phyloP scores from a whole-genome alignment of 2,797 vertebrate species.

The Alosa sapidissima region DNA sequence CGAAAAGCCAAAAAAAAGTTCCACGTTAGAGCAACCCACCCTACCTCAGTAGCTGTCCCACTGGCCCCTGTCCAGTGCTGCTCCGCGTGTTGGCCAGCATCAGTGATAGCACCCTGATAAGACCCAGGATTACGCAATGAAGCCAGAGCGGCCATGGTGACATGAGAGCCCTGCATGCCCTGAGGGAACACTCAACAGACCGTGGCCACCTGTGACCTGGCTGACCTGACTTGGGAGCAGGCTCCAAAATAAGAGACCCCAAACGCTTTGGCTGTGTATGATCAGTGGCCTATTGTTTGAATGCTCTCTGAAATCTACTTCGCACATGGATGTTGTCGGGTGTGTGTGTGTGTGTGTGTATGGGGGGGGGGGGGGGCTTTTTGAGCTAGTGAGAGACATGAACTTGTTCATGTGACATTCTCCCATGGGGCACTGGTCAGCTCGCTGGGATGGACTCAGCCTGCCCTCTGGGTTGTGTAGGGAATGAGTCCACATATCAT shows the following conservation, averaged over 20 bases:
- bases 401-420: not conserved
- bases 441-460: not conserved
- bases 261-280: not conserved
- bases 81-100: not conserved
- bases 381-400: not conserved
- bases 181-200: not conserved
- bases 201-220: not conserved
- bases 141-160: not conserved
- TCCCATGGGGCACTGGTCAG: not conserved
- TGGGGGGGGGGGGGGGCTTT: not conserved
- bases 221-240: not conserved
- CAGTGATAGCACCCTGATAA: not conserved
- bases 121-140: conserved; percentile 1
- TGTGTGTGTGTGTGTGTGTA: too few relatives aligned
- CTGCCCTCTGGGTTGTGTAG: not conserved
- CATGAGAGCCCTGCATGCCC: not conserved
- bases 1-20: too few relatives aligned
- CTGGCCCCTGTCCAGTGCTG: conserved; percentile 12
- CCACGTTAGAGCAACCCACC: too few relatives aligned
- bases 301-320: not conserved
- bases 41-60: too few relatives aligned
- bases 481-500: not conserved
- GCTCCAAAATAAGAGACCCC: conserved; percentile 3
- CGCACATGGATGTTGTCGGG: not conserved
- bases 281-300: not conserved